Percentiles rank a stretch among this genome's conserved stretches.
phyloP scores from a whole-genome alignment of 2,797 vertebrate species.

The Centroberyx gerrardi region DNA sequence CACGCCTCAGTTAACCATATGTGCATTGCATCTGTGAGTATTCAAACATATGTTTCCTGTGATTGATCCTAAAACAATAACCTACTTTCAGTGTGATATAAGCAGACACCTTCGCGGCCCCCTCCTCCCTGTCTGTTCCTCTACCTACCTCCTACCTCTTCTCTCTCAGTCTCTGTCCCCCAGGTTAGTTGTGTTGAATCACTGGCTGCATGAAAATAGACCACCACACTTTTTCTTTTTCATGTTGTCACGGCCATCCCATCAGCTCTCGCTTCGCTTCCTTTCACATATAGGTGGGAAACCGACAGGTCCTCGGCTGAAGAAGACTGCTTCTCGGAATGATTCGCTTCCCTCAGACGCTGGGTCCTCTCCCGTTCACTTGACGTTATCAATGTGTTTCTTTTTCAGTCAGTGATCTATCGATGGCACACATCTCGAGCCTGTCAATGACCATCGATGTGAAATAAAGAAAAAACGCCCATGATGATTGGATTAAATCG shows the following conservation, averaged over 20 bases:
- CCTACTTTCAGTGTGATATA: conserved; percentile 81
- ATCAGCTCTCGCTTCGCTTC: conserved; percentile 66
- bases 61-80: conserved; percentile 73
- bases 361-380: conserved; percentile 62
- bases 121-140: conserved; percentile 55
- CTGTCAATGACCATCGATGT: conserved; percentile 57
- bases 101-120: conserved; percentile 71
- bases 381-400: conserved; percentile 51
- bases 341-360: conserved; percentile 70
- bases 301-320: conserved; percentile 75
- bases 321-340: conserved; percentile 52
- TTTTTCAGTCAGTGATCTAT: conserved; percentile 28
- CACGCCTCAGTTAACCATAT: conserved; percentile 42
- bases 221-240: conserved; percentile 87
- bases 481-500: conserved; percentile 65
- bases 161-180: conserved; percentile 78
- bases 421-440: conserved; percentile 60
- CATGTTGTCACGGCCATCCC: conserved; percentile 86
- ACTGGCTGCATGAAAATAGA: conserved; percentile 82
- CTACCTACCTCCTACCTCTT: conserved; percentile 81
- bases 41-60: too few species aligned
- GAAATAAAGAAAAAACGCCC: conserved; percentile 66
- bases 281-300: conserved; percentile 52
- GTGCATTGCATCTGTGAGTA: conserved; percentile 38
- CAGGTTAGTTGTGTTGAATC: conserved; percentile 82